Conservation (phyloP, 2,888 invertebrate genomes). For the Polydrusus cervinus region DNA sequence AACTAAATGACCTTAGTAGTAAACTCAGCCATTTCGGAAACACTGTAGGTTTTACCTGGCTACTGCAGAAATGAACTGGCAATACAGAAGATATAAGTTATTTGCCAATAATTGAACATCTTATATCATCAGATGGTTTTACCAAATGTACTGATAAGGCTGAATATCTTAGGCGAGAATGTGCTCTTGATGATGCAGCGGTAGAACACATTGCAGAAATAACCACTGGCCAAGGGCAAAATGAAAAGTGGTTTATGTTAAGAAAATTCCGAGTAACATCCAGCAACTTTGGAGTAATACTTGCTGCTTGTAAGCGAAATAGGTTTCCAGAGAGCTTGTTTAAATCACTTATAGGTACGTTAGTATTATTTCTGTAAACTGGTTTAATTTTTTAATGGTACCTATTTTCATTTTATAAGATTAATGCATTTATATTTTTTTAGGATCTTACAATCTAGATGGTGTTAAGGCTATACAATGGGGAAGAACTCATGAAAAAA, state of each 20-base stretch:
- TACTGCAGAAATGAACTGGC: not conserved
- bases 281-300: too few species aligned
- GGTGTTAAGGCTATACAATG: slow-evolving; percentile 30
- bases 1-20: too few species aligned
- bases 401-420: not conserved
- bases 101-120: slow-evolving; percentile 16
- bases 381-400: not conserved
- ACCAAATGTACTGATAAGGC: not conserved
- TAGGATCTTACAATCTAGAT: not conserved
- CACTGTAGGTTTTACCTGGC: slow-evolving; percentile 8
- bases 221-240: slow-evolving; percentile 13
- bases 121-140: slow-evolving; percentile 1
- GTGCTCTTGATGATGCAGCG: slow-evolving; percentile 9
- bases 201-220: slow-evolving; percentile 5
- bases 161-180: slow-evolving; percentile 1
- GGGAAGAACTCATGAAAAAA: slow-evolving; percentile 26
- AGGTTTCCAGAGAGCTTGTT: slow-evolving; percentile 25
- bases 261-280: not conserved
- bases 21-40: slow-evolving; percentile 1
- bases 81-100: not conserved
- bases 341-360: not conserved
- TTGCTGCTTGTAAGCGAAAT: too few species aligned
- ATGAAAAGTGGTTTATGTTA: slow-evolving; percentile 7
- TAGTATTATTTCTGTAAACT: too few species aligned
- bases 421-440: not conserved